These are phyloP conservation scores for Cerceris rybyensis DNA, from an alignment of 2,888 invertebrate genomes.

Conservation along the genomic window DNA sequence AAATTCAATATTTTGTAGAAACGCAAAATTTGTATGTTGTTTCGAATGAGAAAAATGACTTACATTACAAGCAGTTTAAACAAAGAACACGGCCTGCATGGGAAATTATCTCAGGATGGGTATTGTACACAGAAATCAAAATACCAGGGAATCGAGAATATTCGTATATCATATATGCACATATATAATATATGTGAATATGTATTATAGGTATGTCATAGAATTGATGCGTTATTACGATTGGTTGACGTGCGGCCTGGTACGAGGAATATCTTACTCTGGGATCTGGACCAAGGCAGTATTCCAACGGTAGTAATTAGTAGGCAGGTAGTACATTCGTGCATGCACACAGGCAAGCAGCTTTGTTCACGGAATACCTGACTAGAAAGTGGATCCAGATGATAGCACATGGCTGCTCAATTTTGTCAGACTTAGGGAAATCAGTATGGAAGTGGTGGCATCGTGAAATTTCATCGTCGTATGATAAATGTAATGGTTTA, in stretches of 20 bases:
- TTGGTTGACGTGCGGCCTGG: constrained; percentile 46
- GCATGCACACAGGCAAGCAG: constrained; percentile 1
- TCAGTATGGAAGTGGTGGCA: too few relatives aligned
- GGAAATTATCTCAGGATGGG: too few relatives aligned
- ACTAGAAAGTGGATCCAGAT: constrained; percentile 33
- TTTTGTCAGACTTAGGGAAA: constrained; percentile 17
- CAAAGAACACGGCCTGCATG: too few relatives aligned
- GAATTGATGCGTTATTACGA: constrained; percentile 41
- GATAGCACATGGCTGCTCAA: constrained; percentile 25
- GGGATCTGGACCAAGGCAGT: constrained; percentile 52
- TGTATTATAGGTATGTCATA: constrained; percentile 19
- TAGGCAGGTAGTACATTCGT: constrained; percentile 37
- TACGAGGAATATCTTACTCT: constrained; percentile 49
- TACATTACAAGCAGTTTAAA: too few relatives aligned
- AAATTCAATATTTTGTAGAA: too few relatives aligned
- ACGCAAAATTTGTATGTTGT: too few relatives aligned
- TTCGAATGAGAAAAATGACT: too few relatives aligned
- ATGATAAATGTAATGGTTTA: too few relatives aligned
- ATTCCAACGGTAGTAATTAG: constrained; percentile 57
- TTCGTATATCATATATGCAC: neutral
- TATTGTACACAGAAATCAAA: too few relatives aligned
- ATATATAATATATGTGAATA: neutral
- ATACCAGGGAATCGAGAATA: neutral
- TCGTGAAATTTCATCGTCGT: too few relatives aligned
- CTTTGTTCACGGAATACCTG: constrained; percentile 28